Conservation (phyloP, 2,113 vertebrate species). For the Neoarius graeffei region DNA sequence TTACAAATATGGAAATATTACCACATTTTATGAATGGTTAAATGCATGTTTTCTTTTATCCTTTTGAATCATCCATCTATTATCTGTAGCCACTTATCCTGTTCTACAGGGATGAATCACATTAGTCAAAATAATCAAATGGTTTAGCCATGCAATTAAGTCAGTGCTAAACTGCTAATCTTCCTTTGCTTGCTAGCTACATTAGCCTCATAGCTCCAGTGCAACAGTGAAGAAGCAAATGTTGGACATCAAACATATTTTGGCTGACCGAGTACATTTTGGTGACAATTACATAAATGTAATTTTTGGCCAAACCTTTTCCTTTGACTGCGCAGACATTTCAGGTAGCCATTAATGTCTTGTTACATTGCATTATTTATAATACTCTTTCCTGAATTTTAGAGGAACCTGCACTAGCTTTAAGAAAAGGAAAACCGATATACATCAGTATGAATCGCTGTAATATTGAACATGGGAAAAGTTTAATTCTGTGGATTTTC, state of each 20-base stretch:
- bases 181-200: neutral
- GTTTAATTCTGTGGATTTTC: constrained; percentile 1
- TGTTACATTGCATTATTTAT: neutral
- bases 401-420: neutral
- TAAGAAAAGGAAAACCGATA: neutral
- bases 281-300: neutral
- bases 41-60: neutral
- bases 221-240: neutral
- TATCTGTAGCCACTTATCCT: no score
- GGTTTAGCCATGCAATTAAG: neutral
- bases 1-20: neutral
- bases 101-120: no score
- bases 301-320: neutral
- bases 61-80: neutral
- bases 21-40: neutral
- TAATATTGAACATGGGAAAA: neutral
- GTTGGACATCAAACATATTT: no score
- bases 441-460: neutral
- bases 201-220: neutral
- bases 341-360: neutral
- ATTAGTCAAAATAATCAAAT: neutral
- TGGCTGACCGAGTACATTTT: neutral
- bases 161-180: neutral
- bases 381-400: neutral
- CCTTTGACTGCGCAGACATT: neutral